These are phyloP conservation scores for Cephalotes varians DNA, from an alignment of 2,888 invertebrate species.

Conservation along the genomic window DNA sequence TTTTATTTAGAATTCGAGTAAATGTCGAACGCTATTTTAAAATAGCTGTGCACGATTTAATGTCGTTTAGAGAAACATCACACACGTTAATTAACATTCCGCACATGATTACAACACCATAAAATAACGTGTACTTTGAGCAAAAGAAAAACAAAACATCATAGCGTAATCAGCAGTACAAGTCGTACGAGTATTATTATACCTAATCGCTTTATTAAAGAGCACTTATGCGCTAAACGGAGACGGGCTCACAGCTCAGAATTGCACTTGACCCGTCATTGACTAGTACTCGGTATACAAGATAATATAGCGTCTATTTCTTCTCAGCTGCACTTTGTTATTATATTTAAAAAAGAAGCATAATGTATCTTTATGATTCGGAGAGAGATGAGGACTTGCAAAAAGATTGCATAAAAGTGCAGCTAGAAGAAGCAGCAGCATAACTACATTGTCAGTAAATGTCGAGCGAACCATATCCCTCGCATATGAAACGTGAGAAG, in stretches of 20 bases:
- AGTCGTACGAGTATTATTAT: constrained; percentile 66
- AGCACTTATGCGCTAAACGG: constrained; percentile 78
- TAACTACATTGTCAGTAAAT: constrained; percentile 62
- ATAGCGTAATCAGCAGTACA: constrained; percentile 64
- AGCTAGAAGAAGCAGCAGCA: constrained; percentile 17
- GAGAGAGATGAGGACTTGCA: background rate
- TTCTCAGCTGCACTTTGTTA: constrained; percentile 15
- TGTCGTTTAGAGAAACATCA: constrained; percentile 69
- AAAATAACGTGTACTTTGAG: constrained; percentile 75
- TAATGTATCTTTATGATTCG: background rate
- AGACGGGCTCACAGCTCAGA: constrained; percentile 66
- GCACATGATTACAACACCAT: constrained; percentile 69
- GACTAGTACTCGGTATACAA: constrained; percentile 75
- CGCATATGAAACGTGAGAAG: constrained; percentile 22
- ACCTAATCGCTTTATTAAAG: constrained; percentile 70
- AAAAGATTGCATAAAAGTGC: constrained; percentile 7
- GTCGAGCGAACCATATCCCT: constrained; percentile 59
- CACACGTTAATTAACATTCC: constrained; percentile 75
- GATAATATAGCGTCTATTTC: constrained; percentile 37
- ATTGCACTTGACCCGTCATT: constrained; percentile 79
- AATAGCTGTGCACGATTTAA: constrained; percentile 70
- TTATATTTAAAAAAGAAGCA: background rate
- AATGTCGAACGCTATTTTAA: constrained; percentile 71
- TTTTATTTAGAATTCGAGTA: constrained; percentile 52
- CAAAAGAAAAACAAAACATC: constrained; percentile 64